These are phyloP conservation scores for Temnothorax unifasciatus DNA, from an alignment of 2,888 invertebrate species.

Conservation along the genomic window DNA sequence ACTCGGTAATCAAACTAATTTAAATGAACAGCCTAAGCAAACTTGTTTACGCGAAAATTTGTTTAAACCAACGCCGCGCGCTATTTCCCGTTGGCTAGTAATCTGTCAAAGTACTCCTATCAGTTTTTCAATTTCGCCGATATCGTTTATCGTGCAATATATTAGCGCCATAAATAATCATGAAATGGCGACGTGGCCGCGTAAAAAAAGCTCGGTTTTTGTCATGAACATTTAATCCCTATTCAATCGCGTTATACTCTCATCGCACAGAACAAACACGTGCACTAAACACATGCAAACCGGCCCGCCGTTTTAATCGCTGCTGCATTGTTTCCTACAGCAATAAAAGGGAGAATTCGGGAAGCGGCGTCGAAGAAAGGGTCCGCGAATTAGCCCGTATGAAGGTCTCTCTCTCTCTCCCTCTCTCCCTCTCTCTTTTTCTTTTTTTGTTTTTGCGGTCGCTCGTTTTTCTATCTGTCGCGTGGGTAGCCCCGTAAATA, in stretches of 20 bases:
- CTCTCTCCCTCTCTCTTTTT: background rate
- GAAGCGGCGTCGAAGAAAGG: conserved; percentile 38
- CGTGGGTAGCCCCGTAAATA: conserved; percentile 54
- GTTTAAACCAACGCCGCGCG: background rate
- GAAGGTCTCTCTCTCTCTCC: conserved; percentile 21
- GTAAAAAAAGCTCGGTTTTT: conserved; percentile 62
- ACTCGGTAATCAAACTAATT: conserved; percentile 16
- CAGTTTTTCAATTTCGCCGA: conserved; percentile 65
- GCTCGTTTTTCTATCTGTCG: conserved; percentile 56
- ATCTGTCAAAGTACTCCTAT: conserved; percentile 46
- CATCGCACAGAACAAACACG: conserved; percentile 19
- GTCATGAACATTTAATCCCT: conserved; percentile 66
- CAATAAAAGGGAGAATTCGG: conserved; percentile 56
- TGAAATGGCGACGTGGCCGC: conserved; percentile 41
- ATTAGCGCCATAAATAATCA: conserved; percentile 67
- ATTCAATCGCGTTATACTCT: conserved; percentile 54
- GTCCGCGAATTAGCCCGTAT: conserved; percentile 53
- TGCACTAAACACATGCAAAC: conserved; percentile 1
- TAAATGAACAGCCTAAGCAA: conserved; percentile 29
- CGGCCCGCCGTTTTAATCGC: conserved; percentile 48
- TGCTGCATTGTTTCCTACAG: conserved; percentile 43
- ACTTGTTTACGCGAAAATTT: conserved; percentile 30
- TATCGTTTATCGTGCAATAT: conserved; percentile 50
- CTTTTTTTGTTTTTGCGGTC: conserved; percentile 16
- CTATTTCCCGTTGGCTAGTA: conserved; percentile 9